These are phyloP conservation scores for Cephus runcator DNA, from an alignment of 2,888 invertebrate species.

Conservation along the genomic window DNA sequence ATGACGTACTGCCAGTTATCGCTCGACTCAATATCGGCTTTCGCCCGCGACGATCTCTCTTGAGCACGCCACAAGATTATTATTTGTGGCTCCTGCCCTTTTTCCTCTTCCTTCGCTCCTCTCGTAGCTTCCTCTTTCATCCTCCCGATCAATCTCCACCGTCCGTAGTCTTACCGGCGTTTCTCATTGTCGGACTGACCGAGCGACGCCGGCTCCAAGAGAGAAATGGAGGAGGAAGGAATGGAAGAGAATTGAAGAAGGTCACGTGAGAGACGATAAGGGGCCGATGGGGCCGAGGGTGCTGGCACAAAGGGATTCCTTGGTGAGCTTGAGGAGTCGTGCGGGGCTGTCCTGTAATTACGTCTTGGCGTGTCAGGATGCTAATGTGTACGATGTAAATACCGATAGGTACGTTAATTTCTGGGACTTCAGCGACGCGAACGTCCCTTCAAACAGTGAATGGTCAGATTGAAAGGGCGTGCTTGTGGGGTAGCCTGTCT, in stretches of 20 bases:
- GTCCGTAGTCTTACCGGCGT: neutral
- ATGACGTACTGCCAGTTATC: slow-evolving; percentile 31
- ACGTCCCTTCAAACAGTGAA: neutral
- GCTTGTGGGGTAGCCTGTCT: neutral
- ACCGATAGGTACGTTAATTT: slow-evolving; percentile 42
- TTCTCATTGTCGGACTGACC: neutral
- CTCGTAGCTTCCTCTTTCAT: neutral
- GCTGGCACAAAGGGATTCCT: slow-evolving; percentile 10
- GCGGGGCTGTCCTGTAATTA: slow-evolving; percentile 48
- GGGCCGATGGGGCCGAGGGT: slow-evolving; percentile 4
- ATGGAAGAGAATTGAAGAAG: slow-evolving; percentile 1
- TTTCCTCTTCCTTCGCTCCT: neutral
- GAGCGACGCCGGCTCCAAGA: neutral
- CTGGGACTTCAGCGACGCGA: neutral
- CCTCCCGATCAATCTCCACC: neutral
- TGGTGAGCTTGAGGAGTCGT: slow-evolving; percentile 1
- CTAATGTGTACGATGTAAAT: slow-evolving; percentile 60
- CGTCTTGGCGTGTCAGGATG: slow-evolving; percentile 55
- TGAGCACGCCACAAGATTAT: neutral
- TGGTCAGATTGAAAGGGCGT: neutral
- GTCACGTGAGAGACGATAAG: slow-evolving; percentile 1
- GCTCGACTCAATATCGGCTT: neutral
- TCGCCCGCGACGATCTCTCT: neutral
- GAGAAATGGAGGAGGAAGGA: slow-evolving; percentile 1
- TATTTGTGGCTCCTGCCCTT: neutral